Conservation (phyloP, 2,888 invertebrate species). For the Noctua comes region DNA sequence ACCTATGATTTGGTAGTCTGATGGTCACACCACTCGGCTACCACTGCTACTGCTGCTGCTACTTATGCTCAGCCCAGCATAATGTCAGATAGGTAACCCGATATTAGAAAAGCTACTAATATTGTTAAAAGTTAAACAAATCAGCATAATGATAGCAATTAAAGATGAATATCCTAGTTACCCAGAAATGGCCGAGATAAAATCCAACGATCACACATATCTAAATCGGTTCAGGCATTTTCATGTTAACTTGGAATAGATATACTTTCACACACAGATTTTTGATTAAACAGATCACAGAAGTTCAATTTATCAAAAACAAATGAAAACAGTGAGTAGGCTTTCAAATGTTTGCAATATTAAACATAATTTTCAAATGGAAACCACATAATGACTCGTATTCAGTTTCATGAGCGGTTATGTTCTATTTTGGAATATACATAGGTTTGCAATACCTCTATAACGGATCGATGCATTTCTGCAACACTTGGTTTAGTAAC, state of each 20-base stretch:
- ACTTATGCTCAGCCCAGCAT: background rate
- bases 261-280: background rate
- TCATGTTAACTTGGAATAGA: background rate
- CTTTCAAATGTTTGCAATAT: background rate
- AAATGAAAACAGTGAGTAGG: background rate
- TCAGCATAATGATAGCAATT: background rate
- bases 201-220: background rate
- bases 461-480: background rate
- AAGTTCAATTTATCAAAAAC: background rate
- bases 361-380: background rate
- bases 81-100: background rate
- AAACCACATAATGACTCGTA: background rate
- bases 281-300: background rate
- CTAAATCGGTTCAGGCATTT: background rate
- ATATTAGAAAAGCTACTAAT: background rate
- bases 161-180: background rate
- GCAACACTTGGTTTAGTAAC: rapidly evolving
- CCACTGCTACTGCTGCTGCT: too few species aligned
- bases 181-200: background rate
- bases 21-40: too few species aligned
- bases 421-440: background rate
- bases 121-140: background rate
- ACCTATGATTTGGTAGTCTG: too few species aligned
- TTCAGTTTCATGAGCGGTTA: background rate
- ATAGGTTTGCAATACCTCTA: background rate